Percentiles rank a stretch among this genome's conserved stretches.
Conservation (phyloP, 2,888 invertebrate species). For the Stenolophus ochropezus region DNA sequence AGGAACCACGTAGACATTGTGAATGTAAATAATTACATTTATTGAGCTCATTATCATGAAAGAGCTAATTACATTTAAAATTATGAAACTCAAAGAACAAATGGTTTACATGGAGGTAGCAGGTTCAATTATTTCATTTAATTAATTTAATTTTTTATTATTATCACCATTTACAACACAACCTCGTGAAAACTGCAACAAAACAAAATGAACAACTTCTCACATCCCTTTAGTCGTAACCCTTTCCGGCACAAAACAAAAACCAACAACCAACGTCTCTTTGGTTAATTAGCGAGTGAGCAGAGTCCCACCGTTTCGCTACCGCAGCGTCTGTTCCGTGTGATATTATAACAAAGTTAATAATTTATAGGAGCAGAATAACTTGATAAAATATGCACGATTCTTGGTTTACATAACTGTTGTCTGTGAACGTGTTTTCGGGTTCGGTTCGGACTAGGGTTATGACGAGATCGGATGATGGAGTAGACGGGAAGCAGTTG, state of each 20-base stretch:
- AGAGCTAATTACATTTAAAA: too few species aligned
- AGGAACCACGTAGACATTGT: too few species aligned
- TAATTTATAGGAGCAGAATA: conserved; percentile 65
- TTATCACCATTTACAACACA: neutral
- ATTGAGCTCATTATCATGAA: too few species aligned
- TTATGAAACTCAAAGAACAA: too few species aligned
- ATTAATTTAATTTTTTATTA: neutral
- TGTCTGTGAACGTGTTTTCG: conserved; percentile 51
- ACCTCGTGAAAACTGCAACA: neutral
- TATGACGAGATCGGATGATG: neutral
- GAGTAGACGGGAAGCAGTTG: neutral
- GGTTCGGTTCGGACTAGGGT: conserved; percentile 1
- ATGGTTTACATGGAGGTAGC: too few species aligned
- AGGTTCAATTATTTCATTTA: neutral
- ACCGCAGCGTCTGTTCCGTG: conserved; percentile 56
- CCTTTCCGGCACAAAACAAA: conserved; percentile 15
- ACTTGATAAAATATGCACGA: conserved; percentile 65
- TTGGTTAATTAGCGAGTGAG: conserved; percentile 25
- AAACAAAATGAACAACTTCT: neutral
- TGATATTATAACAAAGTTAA: conserved; percentile 64
- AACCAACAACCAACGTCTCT: conserved; percentile 24
- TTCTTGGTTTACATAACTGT: conserved; percentile 63
- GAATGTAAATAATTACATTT: too few species aligned
- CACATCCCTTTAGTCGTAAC: neutral
- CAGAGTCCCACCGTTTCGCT: neutral